Evolutionary conservation across 2,888 invertebrate species (phyloP).

Genomic region (Salticus scenicus): DNA sequence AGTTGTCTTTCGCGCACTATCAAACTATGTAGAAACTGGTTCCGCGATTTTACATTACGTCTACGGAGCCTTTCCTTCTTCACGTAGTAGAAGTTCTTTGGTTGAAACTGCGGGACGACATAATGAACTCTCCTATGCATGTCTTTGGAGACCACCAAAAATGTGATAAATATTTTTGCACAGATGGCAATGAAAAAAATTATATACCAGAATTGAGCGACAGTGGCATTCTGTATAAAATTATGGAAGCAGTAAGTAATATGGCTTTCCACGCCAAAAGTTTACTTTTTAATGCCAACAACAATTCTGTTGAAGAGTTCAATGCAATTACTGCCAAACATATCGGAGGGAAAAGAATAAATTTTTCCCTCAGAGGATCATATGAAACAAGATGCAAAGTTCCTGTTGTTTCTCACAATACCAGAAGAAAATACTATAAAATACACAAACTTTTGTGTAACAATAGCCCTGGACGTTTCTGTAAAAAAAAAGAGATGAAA

Average conservation of each 20-base stretch:
- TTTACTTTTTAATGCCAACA: slow-evolving; percentile 17
- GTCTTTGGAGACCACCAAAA: not conserved
- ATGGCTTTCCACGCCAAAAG: not conserved
- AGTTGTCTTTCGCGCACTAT: too few species aligned
- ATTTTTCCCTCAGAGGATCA: not conserved
- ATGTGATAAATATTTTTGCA: slow-evolving; percentile 7
- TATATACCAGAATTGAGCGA: not conserved
- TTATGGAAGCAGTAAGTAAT: not conserved
- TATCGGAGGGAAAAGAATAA: slow-evolving; percentile 8
- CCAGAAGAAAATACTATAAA: too few species aligned
- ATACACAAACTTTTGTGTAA: too few species aligned
- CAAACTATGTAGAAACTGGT: too few species aligned
- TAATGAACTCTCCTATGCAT: not conserved
- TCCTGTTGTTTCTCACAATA: too few species aligned
- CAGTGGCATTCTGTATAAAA: not conserved
- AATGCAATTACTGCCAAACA: slow-evolving; percentile 1
- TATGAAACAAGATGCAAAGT: too few species aligned
- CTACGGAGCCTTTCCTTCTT: too few species aligned
- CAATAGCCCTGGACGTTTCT: not conserved
- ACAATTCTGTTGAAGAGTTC: slow-evolving; percentile 32
- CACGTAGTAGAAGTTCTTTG: too few species aligned
- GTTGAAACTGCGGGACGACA: not conserved
- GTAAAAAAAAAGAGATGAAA: not conserved
- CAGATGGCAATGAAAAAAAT: not conserved
- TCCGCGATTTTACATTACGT: too few species aligned